Base-by-base conservation (phyloP, 2,888 invertebrate species). In the Mactromeris polynyma region DNA sequence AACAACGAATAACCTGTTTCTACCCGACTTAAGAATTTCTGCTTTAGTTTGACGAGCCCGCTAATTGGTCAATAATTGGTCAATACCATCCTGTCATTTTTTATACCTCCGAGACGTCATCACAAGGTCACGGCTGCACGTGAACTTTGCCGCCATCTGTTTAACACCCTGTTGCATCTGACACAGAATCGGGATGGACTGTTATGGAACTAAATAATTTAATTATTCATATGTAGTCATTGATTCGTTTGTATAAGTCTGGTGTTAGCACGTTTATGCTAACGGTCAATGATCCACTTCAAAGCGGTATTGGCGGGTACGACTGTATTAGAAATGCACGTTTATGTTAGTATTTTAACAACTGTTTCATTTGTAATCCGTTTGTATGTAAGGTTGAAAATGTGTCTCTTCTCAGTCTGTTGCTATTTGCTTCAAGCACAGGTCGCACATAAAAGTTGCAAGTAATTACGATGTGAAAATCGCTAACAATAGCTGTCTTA, bases 91-190 rank as follows among this genome's bases (percentile, higher is more conserved):
- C 81, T 83, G 90, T 91, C 82, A 83, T 85, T 78, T 89, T 88
- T 80, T 19, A 88, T 89, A 90, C 91, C 93, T 89, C 40, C 31
- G 91, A 85, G 93, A 93, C 91, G 90, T 86, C 89, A 89, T 86
- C 83, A 83, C 79, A 83, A 85, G 88, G 89, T 89, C 89, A 86
- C 83, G 89, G 79, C 38, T 73, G 81, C 89, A 86, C 84, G 87
- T 86, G 88, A 91, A 88, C 90, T 90, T 89, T 89, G 77, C 82
- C 89, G 89, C 89, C 93, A 93, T 93, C 93, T 93, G 93, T 93
- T 93, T 86, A 87, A 78, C 82, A 82, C 82, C 58, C 33, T 31
- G 86, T 82, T 78, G 77, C 77, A 58, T 78, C 82, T 77, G 21
- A 58, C 82, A 46, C 78, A 33, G 77, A 78, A 82, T 14, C 77